phyloP scores from a whole-genome alignment of 2,113 vertebrate genomes.

The Psittacus erithacus region DNA sequence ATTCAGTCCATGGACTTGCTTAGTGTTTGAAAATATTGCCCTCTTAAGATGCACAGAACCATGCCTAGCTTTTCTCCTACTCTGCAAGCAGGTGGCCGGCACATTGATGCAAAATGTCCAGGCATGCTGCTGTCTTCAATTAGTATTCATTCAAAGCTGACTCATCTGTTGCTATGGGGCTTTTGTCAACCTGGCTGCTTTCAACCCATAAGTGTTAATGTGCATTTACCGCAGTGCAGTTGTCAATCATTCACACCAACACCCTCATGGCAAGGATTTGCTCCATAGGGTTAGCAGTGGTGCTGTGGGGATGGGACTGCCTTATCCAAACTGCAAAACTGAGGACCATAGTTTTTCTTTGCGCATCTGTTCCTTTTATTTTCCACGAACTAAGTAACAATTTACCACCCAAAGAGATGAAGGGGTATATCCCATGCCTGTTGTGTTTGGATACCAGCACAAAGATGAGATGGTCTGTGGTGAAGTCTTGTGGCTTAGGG shows the following conservation, averaged over 20 bases:
- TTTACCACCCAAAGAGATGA: slow-evolving; percentile 79
- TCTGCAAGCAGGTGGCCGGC: slow-evolving; percentile 57
- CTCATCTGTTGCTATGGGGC: slow-evolving; percentile 25
- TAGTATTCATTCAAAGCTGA: slow-evolving; percentile 18
- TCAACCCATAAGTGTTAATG: slow-evolving; percentile 8
- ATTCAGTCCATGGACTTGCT: slow-evolving; percentile 8
- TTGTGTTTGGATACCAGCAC: slow-evolving; percentile 58
- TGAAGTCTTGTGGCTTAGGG: slow-evolving; percentile 69
- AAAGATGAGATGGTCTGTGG: slow-evolving; percentile 63
- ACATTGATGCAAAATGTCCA: slow-evolving; percentile 58
- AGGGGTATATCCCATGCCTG: slow-evolving; percentile 28
- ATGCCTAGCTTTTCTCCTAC: background rate
- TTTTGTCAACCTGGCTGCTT: slow-evolving; percentile 52
- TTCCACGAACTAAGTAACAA: slow-evolving; percentile 40
- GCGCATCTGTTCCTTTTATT: slow-evolving; percentile 69
- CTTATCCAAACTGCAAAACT: slow-evolving; percentile 41
- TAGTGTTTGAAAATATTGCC: slow-evolving; percentile 11
- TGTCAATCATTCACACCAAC: background rate
- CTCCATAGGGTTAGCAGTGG: background rate
- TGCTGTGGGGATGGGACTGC: background rate
- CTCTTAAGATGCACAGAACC: background rate
- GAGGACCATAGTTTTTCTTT: background rate
- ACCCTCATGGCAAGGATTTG: background rate
- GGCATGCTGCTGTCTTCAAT: slow-evolving; percentile 39
- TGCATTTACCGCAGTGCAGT: background rate